Evolutionary conservation across 1,140 invertebrate genomes (phyloP).

Genomic region (Caenorhabditis briggsae): DNA sequence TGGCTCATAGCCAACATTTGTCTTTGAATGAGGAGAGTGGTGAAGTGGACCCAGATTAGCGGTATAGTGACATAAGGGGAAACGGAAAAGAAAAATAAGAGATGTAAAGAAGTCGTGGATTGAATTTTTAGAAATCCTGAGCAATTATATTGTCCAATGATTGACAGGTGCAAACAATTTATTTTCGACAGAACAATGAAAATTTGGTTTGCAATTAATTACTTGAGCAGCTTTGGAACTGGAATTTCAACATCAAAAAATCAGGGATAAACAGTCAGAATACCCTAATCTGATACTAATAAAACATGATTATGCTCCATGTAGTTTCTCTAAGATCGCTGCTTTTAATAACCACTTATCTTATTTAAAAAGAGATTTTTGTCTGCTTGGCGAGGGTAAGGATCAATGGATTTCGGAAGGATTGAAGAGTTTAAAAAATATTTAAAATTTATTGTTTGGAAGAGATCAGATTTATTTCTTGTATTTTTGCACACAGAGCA

Average conservation of each 20-base stretch:
- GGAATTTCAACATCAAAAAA: not conserved
- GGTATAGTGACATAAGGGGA: slow-evolving; percentile 27
- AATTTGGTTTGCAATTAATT: too few species aligned
- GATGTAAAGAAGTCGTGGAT: too few species aligned
- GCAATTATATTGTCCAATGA: too few species aligned
- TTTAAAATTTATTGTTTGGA: too few species aligned
- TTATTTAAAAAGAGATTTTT: not conserved
- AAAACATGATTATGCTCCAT: not conserved
- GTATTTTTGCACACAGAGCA: too few species aligned
- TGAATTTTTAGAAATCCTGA: too few species aligned
- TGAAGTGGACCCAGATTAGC: slow-evolving; percentile 37
- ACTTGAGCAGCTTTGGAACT: too few species aligned
- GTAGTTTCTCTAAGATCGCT: not conserved
- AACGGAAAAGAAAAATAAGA: not conserved
- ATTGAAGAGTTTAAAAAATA: too few species aligned
- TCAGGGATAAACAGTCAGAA: slow-evolving; percentile 16
- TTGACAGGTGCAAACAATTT: too few species aligned
- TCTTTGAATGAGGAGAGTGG: not conserved
- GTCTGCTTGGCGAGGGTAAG: too few species aligned
- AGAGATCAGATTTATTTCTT: too few species aligned
- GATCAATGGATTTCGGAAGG: too few species aligned
- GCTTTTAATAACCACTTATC: not conserved
- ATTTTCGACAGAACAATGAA: not conserved
- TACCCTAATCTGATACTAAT: not conserved
- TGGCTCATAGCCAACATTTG: slow-evolving; percentile 33